Percentiles rank a stretch among this genome's conserved stretches.
Evolutionary conservation across 2,888 invertebrate genomes (phyloP).

Genomic region (Ormyrus labotus): DNA sequence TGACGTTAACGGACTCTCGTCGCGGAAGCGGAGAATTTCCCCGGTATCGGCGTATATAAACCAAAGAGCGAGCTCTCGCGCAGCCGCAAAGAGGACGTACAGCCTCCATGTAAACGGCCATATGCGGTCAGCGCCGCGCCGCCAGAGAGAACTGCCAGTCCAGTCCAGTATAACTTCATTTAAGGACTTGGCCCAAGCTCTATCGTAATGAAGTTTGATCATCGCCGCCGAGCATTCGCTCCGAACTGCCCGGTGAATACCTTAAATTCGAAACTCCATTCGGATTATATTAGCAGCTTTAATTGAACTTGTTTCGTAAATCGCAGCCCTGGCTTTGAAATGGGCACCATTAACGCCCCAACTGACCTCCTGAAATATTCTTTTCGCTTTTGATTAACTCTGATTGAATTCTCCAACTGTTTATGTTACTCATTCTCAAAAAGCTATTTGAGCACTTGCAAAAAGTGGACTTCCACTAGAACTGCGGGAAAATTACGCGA

Average conservation of each 20-base stretch:
- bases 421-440: too few species aligned
- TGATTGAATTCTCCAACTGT: too few species aligned
- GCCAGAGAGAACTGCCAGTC: slow-evolving; percentile 9
- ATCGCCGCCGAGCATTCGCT: not conserved
- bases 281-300: not conserved
- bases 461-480: too few species aligned
- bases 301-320: too few species aligned
- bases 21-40: slow-evolving; percentile 47
- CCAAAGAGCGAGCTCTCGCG: slow-evolving; percentile 8
- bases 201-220: slow-evolving; percentile 36
- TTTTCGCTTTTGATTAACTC: too few species aligned
- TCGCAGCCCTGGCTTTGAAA: too few species aligned
- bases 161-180: slow-evolving; percentile 42
- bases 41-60: slow-evolving; percentile 44
- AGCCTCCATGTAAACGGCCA: slow-evolving; percentile 20
- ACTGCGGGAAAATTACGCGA: not conserved
- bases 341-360: too few species aligned
- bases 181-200: slow-evolving; percentile 34
- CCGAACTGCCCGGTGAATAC: too few species aligned
- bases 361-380: too few species aligned
- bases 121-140: slow-evolving; percentile 4
- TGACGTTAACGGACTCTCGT: slow-evolving; percentile 53
- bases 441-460: too few species aligned
- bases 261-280: not conserved
- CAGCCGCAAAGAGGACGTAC: slow-evolving; percentile 32